Evolutionary conservation across 2,888 invertebrate species (phyloP), one percentile per base, ranked within the genome.

Genomic region (Euzophera pinguis): DNA sequence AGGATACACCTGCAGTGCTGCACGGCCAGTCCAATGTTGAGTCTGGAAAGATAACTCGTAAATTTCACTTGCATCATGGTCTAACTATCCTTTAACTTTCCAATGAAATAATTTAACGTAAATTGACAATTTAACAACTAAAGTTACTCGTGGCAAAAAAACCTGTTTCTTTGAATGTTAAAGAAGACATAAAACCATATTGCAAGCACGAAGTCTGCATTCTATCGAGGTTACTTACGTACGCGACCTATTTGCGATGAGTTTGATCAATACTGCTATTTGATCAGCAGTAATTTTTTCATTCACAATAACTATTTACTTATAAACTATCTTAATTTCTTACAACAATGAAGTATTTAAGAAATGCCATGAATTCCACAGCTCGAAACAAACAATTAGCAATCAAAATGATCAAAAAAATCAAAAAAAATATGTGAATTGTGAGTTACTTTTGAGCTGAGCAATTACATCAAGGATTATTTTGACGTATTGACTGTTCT

Each of bases 1-100:
- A 58, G 58, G 53, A 56, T 63, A 61, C 60, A 65, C 60, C 64
- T 63, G 66, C 63, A 62, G 62, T 64, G 57, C 56, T 59, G 56
- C 14, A 45, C 14, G 13, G 43, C 1, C 43, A 53, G 53, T 63
- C 64, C 66, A 56, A 57, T 57, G 69, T 78, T 76, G 32, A 34
- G 73, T 41, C 49, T 60, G 75, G 75, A 71, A 64, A 65, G 60
- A 69, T 62, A 66, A 58, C 62, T 64, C 62, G 60, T 52, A 60
- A 58, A 54, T 37, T 51, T 55, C 53, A 60, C 66, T 65, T 58
- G 59, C 64, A 58, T 65, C 67, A 64, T 59, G 64, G 63, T 60
- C 67, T 45, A 14, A 32, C 13, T 10, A 27, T 39, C 37, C 12
- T 50, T 29, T 37, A 39, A 38, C n/a, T 49, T 2, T n/a, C n/a